Base-by-base conservation (phyloP, 2,888 invertebrate genomes). In the Xanthorhoe spadicearia region DNA sequence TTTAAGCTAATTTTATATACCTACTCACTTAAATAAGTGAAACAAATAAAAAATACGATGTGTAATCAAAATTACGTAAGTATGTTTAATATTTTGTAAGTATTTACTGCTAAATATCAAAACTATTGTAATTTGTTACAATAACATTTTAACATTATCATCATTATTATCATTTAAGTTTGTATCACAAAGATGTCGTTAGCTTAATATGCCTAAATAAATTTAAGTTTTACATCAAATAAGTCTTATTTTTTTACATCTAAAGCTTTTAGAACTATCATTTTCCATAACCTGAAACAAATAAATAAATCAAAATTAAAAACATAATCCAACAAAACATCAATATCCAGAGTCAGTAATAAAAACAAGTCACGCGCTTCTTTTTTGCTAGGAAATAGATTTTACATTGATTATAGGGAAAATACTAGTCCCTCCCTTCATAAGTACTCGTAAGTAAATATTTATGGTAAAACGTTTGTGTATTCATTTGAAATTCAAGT, bases 201-300 rank as follows among this genome's bases (percentile, higher is more conserved):
- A 13, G 10, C 49, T 53, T 70, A n/a, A n/a, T n/a, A 72, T 38
- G 56, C 49, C 60, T 67, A 64, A 48, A 43, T 55, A 46, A 70
- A 68, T 69, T 71, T 61, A 56, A 49, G 52, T 58, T 53, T 70
- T 73, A 79, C 63, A 72, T 75, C 73, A 74, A 77, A 76, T 79
- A 80, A 81, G 82, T 84, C 79, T 83, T 83, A 68, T 66, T 61
- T 67, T 58, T 68, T 70, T 70, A 72, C 61, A 65, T 66, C 69
- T 70, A 74, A 51, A 66, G 61, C 66, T 65, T 73, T 70, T 56
- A 61, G 28, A 56, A 69, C 81, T 77, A 86, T 81, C 84, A 79
- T 77, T 80, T 83, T 68, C 88, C 89, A 69, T 87, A 87, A 80
- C 87, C 89, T 89, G 88, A 68, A 89, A 89, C 77, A 83, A 85